Evolutionary conservation across 2,797 vertebrate species (phyloP).

Genomic region (Tragopan temminckii): DNA sequence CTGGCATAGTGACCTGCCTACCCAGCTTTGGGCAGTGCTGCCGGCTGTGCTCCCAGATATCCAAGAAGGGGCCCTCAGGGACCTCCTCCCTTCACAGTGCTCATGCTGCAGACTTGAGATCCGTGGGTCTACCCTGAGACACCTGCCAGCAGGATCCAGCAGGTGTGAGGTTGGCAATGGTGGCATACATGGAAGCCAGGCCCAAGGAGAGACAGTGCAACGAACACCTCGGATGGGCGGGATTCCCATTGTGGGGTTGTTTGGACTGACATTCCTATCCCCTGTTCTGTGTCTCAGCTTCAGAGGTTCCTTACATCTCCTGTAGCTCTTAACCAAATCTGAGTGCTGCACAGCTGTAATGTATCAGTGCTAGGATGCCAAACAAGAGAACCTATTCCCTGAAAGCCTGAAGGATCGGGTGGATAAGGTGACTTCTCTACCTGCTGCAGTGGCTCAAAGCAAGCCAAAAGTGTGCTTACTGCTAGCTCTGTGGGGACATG

Average conservation of each 20-base stretch:
- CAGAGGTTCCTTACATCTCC: neutral
- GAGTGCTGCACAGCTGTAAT: neutral
- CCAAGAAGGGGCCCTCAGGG: neutral
- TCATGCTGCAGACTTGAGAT: neutral
- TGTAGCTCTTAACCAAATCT: neutral
- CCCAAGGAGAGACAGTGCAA: neutral
- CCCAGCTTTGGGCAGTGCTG: neutral
- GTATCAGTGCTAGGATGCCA: neutral
- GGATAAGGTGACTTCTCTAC: neutral
- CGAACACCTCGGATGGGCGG: neutral
- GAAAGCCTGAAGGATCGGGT: neutral
- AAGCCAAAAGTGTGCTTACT: neutral
- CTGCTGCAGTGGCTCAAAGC: rapidly evolving
- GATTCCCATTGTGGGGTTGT: neutral
- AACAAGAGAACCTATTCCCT: neutral
- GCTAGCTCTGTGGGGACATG: neutral
- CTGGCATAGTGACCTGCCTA: neutral
- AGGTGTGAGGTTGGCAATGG: neutral
- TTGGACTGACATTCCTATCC: neutral
- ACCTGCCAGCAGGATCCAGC: neutral
- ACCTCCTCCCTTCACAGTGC: neutral
- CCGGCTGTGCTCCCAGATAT: neutral
- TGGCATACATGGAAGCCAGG: neutral
- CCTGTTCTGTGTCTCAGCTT: neutral
- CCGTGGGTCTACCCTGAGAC: neutral